Evolutionary conservation across 2,888 invertebrate species (phyloP).

Genomic region (Machimus rusticus): DNA sequence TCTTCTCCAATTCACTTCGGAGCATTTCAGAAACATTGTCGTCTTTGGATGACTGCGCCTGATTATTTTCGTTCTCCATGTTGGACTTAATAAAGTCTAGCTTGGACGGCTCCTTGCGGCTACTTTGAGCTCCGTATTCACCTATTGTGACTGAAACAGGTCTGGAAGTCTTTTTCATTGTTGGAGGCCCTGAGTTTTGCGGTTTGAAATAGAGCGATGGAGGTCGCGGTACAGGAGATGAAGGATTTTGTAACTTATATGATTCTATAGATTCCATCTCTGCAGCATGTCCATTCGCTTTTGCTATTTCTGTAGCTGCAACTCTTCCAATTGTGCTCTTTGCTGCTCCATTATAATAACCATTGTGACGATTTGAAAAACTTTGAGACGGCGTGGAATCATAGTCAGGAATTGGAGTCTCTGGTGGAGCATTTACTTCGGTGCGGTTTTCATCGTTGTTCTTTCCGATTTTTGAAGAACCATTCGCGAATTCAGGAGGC

Average conservation of each 20-base stretch:
- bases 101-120: conserved; percentile 73
- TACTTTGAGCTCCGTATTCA: conserved; percentile 69
- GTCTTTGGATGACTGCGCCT: conserved; percentile 46
- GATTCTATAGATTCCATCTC: conserved; percentile 81
- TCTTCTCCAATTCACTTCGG: conserved; percentile 77
- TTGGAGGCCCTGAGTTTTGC: conserved; percentile 67
- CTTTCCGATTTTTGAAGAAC: conserved; percentile 43
- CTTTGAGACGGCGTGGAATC: conserved; percentile 59
- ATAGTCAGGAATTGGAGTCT: conserved; percentile 67
- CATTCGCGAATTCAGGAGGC: conserved; percentile 60
- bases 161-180: conserved; percentile 66
- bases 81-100: conserved; percentile 69
- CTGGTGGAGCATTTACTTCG: conserved; percentile 53
- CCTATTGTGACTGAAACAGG: conserved; percentile 77
- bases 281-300: conserved; percentile 66
- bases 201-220: conserved; percentile 74
- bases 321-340: conserved; percentile 47
- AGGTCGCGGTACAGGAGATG: conserved; percentile 70
- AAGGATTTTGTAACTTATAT: conserved; percentile 73
- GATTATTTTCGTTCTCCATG: neutral
- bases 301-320: conserved; percentile 51
- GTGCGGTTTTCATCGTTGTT: conserved; percentile 11
- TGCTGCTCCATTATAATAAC: conserved; percentile 43
- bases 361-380: conserved; percentile 46
- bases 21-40: conserved; percentile 69